Percentiles rank a stretch among this genome's conserved stretches.
Evolutionary conservation across 2,113 vertebrate genomes (phyloP).

Genomic region (Chinchilla lanigera): DNA sequence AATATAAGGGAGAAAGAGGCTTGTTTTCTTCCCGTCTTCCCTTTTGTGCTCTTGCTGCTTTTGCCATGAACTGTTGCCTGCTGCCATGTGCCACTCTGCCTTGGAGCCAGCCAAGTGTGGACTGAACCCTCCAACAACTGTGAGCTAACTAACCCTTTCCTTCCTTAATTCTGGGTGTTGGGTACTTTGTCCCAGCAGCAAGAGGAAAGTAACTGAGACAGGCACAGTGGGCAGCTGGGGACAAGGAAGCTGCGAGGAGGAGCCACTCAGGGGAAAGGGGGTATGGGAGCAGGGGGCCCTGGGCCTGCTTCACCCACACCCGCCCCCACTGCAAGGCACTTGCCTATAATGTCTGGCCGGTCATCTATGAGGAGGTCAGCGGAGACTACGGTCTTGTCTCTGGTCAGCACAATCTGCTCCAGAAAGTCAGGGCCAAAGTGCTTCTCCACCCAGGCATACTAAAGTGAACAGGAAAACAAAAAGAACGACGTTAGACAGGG

Average conservation of each 20-base stretch:
- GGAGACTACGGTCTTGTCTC: slow-evolving; percentile 95
- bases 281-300: fast-evolving
- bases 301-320: background rate
- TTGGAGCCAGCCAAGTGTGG: too few relatives aligned
- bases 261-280: background rate
- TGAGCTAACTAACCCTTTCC: too few relatives aligned
- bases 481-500: background rate
- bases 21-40: too few relatives aligned
- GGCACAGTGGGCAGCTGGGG: background rate
- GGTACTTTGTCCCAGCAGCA: too few relatives aligned
- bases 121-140: too few relatives aligned
- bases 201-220: too few relatives aligned
- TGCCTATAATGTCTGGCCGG: slow-evolving; percentile 94
- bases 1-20: too few relatives aligned
- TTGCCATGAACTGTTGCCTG: too few relatives aligned
- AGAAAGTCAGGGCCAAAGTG: slow-evolving; percentile 94
- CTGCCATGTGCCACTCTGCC: too few relatives aligned
- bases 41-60: too few relatives aligned
- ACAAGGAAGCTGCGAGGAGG: background rate
- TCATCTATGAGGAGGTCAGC: slow-evolving; percentile 97
- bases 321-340: background rate
- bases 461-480: slow-evolving; percentile 26
- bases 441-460: slow-evolving; percentile 98
- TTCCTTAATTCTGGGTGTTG: too few relatives aligned
- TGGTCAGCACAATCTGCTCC: slow-evolving; percentile 94